phyloP scores from a whole-genome alignment of 2,113 vertebrate species.

The Crotalus viridis region DNA sequence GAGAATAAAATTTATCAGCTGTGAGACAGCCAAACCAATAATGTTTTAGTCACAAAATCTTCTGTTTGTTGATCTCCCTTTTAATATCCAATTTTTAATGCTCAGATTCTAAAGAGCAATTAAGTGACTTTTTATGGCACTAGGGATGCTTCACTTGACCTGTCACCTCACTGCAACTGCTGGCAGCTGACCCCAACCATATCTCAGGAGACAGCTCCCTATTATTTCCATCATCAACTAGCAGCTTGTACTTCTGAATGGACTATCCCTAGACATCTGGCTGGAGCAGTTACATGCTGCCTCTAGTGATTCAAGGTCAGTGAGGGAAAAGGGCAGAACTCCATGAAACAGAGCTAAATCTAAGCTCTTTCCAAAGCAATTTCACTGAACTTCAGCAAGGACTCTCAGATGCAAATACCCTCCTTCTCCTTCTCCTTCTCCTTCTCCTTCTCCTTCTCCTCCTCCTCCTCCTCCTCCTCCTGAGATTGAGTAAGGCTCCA shows the following conservation, averaged over 20 bases:
- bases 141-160: neutral
- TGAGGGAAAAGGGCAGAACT: neutral
- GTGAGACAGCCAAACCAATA: neutral
- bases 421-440: neutral
- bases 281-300: neutral
- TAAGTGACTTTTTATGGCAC: neutral
- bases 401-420: neutral
- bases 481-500: neutral
- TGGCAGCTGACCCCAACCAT: neutral
- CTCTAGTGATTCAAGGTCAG: neutral
- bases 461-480: neutral
- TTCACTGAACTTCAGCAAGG: neutral
- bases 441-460: neutral
- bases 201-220: neutral
- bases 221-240: neutral
- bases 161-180: neutral
- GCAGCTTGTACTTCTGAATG: neutral
- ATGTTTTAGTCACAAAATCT: neutral
- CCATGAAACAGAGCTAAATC: neutral
- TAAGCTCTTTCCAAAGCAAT: neutral
- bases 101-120: neutral
- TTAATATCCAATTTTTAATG: neutral
- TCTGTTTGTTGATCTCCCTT: neutral
- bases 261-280: neutral
- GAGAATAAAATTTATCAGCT: slow-evolving; percentile 10